phyloP scores from a whole-genome alignment of 2,797 vertebrate genomes.

The Gymnocypris eckloni region DNA sequence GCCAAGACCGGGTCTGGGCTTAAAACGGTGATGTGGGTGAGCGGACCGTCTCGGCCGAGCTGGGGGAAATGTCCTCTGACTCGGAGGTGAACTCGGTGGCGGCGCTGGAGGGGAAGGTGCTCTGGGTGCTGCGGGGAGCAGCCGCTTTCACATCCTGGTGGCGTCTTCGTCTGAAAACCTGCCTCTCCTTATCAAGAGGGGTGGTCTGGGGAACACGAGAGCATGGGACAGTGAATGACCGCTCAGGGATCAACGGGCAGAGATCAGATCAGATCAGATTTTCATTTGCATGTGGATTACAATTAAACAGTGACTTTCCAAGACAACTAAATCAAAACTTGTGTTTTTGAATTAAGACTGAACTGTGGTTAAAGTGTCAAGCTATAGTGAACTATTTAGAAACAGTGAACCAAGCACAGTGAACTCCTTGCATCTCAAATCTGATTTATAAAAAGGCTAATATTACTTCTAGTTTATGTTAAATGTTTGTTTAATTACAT shows the following conservation, averaged over 20 bases:
- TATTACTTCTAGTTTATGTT: background rate
- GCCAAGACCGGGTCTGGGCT: no score
- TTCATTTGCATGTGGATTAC: background rate
- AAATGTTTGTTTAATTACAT: background rate
- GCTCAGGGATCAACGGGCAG: background rate
- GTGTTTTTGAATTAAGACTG: background rate
- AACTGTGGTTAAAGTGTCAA: background rate
- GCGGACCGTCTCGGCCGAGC: constrained; percentile 92
- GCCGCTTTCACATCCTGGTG: constrained; percentile 87
- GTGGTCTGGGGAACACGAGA: constrained; percentile 84
- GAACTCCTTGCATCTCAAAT: background rate
- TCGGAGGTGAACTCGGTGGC: constrained; percentile 86
- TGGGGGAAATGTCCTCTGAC: constrained; percentile 92
- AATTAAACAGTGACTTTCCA: background rate
- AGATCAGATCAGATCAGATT: background rate
- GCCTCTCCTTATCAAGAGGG: constrained; percentile 99
- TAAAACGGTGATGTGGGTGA: constrained; percentile 96
- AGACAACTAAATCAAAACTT: background rate
- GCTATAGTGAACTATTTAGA: background rate
- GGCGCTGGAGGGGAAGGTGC: constrained; percentile 64
- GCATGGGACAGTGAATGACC: background rate
- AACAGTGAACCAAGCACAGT: background rate
- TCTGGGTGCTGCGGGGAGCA: constrained; percentile 72
- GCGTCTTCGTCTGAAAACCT: constrained; percentile 97
- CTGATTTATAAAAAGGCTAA: background rate